These are phyloP conservation scores for Lutjanus erythropterus DNA, from an alignment of 2,113 vertebrate species.

Conservation along the genomic window DNA sequence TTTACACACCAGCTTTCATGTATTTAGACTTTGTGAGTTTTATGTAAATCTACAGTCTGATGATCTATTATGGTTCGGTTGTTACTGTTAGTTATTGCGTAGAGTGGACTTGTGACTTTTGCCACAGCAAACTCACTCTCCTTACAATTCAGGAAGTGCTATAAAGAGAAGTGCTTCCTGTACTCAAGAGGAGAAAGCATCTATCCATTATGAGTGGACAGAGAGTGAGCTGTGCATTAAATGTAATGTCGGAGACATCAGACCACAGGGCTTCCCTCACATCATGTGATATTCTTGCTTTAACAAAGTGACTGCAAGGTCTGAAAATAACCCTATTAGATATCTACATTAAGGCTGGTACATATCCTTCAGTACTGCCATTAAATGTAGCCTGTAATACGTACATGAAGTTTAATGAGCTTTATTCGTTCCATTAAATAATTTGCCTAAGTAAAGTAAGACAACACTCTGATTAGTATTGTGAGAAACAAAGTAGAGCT, in stretches of 20 bases:
- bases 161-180: constrained; percentile 58
- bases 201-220: constrained; percentile 44
- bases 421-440: background rate
- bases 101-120: background rate
- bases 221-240: constrained; percentile 18
- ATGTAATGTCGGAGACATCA: constrained; percentile 10
- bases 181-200: constrained; percentile 44
- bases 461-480: background rate
- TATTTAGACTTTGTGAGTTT: background rate
- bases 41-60: background rate
- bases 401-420: background rate
- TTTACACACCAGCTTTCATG: fast-evolving
- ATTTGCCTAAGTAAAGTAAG: too few relatives aligned
- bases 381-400: background rate
- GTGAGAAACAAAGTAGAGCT: background rate
- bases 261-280: constrained; percentile 11
- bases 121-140: constrained; percentile 8
- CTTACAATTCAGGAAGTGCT: constrained; percentile 48
- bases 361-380: background rate
- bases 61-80: background rate
- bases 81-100: background rate
- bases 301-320: constrained; percentile 12
- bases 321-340: background rate
- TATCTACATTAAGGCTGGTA: constrained; percentile 15
- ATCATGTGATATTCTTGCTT: constrained; percentile 17